Percentiles rank a stretch among this genome's conserved stretches.
Conservation (phyloP, 2,113 vertebrate species). For the Lichenostomus cassidix region DNA sequence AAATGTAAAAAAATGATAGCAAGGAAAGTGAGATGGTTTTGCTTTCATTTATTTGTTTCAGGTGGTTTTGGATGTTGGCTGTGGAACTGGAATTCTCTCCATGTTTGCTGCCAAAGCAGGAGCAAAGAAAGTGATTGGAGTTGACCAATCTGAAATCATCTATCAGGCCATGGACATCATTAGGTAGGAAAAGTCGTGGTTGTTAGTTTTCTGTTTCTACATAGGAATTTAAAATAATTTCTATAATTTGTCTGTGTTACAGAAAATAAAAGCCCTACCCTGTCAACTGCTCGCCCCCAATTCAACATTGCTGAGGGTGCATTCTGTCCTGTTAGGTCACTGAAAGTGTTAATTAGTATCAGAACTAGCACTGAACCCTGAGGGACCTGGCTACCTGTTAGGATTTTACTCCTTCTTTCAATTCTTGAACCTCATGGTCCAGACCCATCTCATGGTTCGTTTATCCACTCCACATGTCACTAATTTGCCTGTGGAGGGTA, state of each 20-base stretch:
- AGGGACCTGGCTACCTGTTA: not conserved
- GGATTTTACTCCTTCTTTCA: not conserved
- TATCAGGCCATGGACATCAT: conserved; percentile 98
- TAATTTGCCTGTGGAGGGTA: not conserved
- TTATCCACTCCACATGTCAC: not conserved
- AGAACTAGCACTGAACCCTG: not conserved
- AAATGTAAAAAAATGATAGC: not conserved
- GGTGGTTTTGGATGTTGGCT: conserved; percentile 97
- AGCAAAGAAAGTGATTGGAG: conserved; percentile 88
- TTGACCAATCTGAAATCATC: conserved; percentile 95
- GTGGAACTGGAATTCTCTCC: conserved; percentile 93
- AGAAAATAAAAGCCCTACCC: not conserved
- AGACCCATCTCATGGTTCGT: not conserved
- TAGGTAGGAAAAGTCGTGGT: conserved; percentile 76
- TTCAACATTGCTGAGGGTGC: not conserved
- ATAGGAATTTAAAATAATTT: not conserved
- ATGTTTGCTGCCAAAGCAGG: conserved; percentile 95
- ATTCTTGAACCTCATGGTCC: not conserved
- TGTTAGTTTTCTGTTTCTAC: not conserved
- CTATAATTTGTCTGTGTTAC: not conserved
- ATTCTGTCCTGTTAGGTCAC: not conserved
- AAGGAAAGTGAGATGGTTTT: not conserved
- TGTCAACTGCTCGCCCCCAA: not conserved
- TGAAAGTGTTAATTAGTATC: not conserved
- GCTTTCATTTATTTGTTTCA: conserved; percentile 10